A percentile compares a stretch with the other conserved stretches of the same genome.
Conservation (phyloP, 2,797 vertebrate genomes). For the Octomys mimax region DNA sequence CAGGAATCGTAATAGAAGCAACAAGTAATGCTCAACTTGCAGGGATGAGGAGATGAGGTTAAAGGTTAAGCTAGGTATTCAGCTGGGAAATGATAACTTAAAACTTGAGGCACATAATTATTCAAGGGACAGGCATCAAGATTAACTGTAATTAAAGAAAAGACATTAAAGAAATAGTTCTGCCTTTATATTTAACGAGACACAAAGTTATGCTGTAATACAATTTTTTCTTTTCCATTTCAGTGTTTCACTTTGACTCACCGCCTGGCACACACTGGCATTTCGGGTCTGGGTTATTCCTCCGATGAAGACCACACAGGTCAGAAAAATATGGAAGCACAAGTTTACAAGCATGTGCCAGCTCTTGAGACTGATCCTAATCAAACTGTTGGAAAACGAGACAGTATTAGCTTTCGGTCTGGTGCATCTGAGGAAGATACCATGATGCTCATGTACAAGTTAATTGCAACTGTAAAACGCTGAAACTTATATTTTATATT, state of each 20-base stretch:
- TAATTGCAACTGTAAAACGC: neutral
- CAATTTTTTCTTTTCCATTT: neutral
- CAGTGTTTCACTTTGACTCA: slow-evolving; percentile 89
- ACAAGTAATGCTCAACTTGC: neutral
- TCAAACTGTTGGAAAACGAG: slow-evolving; percentile 89
- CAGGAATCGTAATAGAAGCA: neutral
- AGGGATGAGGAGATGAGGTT: slow-evolving; percentile 3
- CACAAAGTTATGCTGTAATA: neutral
- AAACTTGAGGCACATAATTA: neutral
- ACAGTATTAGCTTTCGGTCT: neutral
- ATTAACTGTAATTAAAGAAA: neutral
- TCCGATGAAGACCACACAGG: slow-evolving; percentile 94
- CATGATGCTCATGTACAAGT: neutral
- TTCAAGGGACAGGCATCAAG: neutral
- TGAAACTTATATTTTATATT: neutral
- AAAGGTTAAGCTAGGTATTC: neutral
- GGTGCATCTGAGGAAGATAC: neutral
- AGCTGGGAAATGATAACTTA: neutral
- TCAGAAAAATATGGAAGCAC: slow-evolving; percentile 96
- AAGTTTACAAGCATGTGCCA: slow-evolving; percentile 99
- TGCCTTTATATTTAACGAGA: slow-evolving; percentile 10
- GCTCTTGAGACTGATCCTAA: slow-evolving; percentile 96
- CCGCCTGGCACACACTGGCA: slow-evolving; percentile 96
- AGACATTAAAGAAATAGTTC: neutral
- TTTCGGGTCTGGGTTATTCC: slow-evolving; percentile 96